Evolutionary conservation across 2,113 vertebrate genomes (phyloP).

Genomic region (Phyllostomus hastatus): DNA sequence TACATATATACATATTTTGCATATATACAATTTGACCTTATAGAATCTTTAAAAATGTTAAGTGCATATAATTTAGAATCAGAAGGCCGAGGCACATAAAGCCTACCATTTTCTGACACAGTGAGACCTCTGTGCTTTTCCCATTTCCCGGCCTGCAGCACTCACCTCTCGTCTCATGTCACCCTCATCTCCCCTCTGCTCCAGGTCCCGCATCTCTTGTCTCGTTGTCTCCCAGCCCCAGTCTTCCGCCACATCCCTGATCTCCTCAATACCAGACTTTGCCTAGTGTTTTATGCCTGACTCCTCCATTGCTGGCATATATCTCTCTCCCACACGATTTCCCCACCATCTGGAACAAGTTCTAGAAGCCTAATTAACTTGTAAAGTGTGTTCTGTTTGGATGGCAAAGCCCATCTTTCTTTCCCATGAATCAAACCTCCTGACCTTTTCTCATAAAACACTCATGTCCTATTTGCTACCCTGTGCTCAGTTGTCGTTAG

Average conservation of each 20-base stretch:
- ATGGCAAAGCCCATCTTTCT: conserved; percentile 55
- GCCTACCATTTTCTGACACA: neutral
- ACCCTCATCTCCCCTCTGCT: neutral
- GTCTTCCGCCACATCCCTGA: neutral
- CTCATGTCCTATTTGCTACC: conserved; percentile 60
- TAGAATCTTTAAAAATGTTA: neutral
- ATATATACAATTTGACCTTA: neutral
- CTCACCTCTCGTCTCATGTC: neutral
- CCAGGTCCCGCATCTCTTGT: too few species aligned
- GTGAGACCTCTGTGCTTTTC: neutral
- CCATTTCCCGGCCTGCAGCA: rapidly evolving
- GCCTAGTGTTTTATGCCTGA: conserved; percentile 4
- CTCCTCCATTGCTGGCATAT: neutral
- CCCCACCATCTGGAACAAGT: conserved; percentile 58
- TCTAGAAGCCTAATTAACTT: conserved; percentile 66
- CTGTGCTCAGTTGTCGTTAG: conserved; percentile 41
- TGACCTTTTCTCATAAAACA: conserved; percentile 64
- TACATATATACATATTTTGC: neutral
- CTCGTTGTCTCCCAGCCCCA: neutral
- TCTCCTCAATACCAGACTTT: neutral
- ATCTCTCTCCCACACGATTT: neutral
- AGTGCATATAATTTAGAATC: neutral
- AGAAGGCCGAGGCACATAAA: neutral
- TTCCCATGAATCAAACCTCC: conserved; percentile 40
- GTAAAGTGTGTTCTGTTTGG: conserved; percentile 48